These are phyloP conservation scores for Eupelmus urozonus DNA, from an alignment of 2,888 invertebrate genomes.

Conservation along the genomic window DNA sequence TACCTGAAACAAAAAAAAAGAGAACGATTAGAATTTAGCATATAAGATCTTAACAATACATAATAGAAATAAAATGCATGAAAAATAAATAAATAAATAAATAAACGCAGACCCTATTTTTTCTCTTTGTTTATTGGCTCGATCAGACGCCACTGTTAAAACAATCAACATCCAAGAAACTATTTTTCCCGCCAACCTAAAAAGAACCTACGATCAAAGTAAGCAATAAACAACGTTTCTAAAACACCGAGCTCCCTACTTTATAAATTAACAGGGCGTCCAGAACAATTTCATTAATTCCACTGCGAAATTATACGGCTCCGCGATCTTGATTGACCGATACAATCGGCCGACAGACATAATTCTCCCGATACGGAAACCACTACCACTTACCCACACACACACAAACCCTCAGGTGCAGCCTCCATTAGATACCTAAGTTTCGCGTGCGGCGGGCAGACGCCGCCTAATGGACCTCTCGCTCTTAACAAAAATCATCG, in stretches of 20 bases:
- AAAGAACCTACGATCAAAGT: too few species aligned
- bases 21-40: neutral
- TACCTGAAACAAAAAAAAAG: conserved; percentile 38
- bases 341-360: conserved; percentile 19
- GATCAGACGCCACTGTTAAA: too few species aligned
- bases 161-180: too few species aligned
- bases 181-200: too few species aligned
- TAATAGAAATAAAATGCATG: neutral
- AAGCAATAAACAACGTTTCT: too few species aligned
- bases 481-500: neutral
- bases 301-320: conserved; percentile 33
- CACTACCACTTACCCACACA: neutral
- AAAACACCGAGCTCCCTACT: neutral
- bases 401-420: neutral
- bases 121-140: too few species aligned
- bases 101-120: neutral
- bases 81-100: neutral
- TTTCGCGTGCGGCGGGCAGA: conserved; percentile 12
- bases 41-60: neutral
- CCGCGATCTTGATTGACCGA: conserved; percentile 2
- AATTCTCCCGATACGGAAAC: conserved; percentile 34
- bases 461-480: conserved; percentile 21
- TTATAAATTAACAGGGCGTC: conserved; percentile 7
- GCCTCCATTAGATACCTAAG: conserved; percentile 30
- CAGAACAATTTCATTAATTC: conserved; percentile 39